A percentile compares a stretch with the other conserved stretches of the same genome.
phyloP scores from a whole-genome alignment of 2,113 vertebrate species.

The Myrmophylax atrothorax region DNA sequence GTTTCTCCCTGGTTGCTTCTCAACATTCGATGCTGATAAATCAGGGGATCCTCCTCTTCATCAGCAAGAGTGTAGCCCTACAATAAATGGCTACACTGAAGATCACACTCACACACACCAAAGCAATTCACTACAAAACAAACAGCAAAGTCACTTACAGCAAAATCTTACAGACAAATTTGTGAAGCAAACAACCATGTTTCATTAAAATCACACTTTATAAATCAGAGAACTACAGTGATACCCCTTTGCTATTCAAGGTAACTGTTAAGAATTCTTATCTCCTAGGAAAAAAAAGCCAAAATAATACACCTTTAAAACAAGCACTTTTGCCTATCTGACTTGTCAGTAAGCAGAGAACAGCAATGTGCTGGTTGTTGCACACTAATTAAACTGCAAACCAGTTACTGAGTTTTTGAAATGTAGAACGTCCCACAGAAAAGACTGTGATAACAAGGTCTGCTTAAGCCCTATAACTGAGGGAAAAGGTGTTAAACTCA shows the following conservation, averaged over 20 bases:
- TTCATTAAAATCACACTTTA: not conserved
- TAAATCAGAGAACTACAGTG: not conserved
- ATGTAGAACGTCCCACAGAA: not conserved
- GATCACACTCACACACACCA: not conserved
- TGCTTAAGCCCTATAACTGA: not conserved
- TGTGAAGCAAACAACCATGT: not conserved
- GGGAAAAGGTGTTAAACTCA: not conserved
- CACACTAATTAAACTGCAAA: not conserved
- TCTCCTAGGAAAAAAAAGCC: not conserved
- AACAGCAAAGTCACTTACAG: not conserved
- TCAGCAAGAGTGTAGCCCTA: slow-evolving; percentile 98
- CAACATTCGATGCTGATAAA: slow-evolving; percentile 90
- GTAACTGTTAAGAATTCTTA: not conserved
- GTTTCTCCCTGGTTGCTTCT: slow-evolving; percentile 88
- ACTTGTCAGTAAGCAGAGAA: not conserved
- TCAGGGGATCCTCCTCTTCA: slow-evolving; percentile 95
- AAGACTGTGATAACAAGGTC: not conserved
- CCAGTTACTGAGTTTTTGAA: not conserved
- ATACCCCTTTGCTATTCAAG: not conserved
- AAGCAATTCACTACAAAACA: not conserved
- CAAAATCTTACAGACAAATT: not conserved
- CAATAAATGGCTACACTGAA: not conserved
- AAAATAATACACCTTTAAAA: not conserved
- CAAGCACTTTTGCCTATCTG: not conserved
- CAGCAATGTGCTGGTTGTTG: not conserved